Conservation (phyloP, 2,888 invertebrate genomes). For the Cinara cedri region DNA sequence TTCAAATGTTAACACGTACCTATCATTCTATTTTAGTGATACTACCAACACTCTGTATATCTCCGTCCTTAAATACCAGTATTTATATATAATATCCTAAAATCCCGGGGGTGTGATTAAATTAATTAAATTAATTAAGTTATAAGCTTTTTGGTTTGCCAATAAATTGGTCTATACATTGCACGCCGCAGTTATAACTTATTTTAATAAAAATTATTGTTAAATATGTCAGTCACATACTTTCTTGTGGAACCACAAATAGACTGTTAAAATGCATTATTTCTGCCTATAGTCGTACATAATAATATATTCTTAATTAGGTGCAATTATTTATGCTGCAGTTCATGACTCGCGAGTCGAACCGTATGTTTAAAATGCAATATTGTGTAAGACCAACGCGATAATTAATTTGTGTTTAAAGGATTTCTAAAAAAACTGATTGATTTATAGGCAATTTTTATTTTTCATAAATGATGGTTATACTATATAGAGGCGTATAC, state of each 20-base stretch:
- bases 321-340: not conserved
- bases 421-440: not conserved
- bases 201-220: too few relatives aligned
- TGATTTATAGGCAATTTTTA: not conserved
- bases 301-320: not conserved
- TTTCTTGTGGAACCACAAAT: too few relatives aligned
- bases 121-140: conserved; percentile 11
- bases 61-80: too few relatives aligned
- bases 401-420: conserved; percentile 12
- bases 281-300: not conserved
- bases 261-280: too few relatives aligned
- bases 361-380: not conserved
- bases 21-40: too few relatives aligned
- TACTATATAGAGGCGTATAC: not conserved
- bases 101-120: too few relatives aligned
- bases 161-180: too few relatives aligned
- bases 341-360: not conserved
- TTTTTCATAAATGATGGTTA: not conserved
- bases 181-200: too few relatives aligned
- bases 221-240: not conserved
- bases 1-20: too few relatives aligned
- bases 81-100: too few relatives aligned
- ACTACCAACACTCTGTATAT: too few relatives aligned
- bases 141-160: too few relatives aligned
- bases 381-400: not conserved